These are phyloP conservation scores for Quiscalus mexicanus DNA, from an alignment of 2,113 vertebrate species.

Conservation along the genomic window DNA sequence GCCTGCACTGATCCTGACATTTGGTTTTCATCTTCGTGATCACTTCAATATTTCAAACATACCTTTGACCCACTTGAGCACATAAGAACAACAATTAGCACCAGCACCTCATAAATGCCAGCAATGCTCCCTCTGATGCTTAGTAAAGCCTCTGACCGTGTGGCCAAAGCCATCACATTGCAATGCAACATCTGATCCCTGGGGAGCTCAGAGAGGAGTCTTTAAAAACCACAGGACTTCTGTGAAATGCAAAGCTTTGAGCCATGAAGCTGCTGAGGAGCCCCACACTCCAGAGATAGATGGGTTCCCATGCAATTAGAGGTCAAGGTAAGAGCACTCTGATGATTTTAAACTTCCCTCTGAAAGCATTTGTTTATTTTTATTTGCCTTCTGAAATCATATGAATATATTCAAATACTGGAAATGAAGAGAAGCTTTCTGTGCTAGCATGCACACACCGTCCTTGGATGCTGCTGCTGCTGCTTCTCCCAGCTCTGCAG, in stretches of 20 bases:
- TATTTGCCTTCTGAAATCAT: background rate
- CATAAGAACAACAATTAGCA: background rate
- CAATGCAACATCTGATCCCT: background rate
- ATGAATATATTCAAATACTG: background rate
- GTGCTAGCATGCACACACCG: too few species aligned
- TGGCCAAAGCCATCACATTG: background rate
- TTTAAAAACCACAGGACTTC: background rate
- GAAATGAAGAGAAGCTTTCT: background rate
- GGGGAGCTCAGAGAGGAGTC: background rate
- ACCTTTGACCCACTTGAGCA: background rate
- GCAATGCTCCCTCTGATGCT: background rate
- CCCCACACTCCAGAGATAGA: background rate
- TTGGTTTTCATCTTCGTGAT: background rate
- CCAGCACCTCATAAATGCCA: background rate
- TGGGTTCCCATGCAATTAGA: background rate
- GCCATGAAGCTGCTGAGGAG: background rate
- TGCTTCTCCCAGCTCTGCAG: background rate
- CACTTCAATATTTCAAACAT: background rate
- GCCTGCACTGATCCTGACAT: fast-evolving
- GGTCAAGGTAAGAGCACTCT: background rate
- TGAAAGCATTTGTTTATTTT: background rate
- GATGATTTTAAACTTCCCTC: background rate
- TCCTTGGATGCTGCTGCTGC: background rate
- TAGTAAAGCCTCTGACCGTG: background rate
- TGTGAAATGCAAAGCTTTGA: background rate